Evolutionary conservation across 1,140 invertebrate species (phyloP), one percentile per base, ranked within the genome.

Genomic region (Lepidotrigona ventralis): DNA sequence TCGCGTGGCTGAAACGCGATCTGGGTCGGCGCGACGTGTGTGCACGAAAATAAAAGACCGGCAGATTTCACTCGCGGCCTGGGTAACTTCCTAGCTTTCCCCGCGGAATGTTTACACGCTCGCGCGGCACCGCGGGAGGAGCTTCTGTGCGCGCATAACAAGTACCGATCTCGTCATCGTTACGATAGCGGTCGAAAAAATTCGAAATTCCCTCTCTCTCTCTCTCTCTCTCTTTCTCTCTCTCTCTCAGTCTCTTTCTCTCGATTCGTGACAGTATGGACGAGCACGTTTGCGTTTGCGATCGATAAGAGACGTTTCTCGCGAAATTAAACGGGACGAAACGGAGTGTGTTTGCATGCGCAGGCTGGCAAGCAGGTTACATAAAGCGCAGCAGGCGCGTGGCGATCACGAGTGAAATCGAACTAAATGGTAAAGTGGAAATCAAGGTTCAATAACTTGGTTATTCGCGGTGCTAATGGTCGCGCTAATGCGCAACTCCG

Each of bases 371-470:
- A 2, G 0, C 26, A 46, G 39, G 73, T 88, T 88, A 87, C 66
- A 69, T 88, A 88, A 88, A 88, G 33, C 46, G 56, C 26, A 39
- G 3, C 56, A 53, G 56, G n/a, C 68, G 54, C 76, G 72, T 86
- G 85, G 74, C 63, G 81, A 81, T 79, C 75, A 60, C 78, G 74
- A 80, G 87, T 88, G 87, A 89, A 89, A 88, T 89, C 87, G 84
- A 64, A 79, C 78, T 84, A 77, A 88, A 88, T 84, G 86, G 69
- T 86, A 83, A 84, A 88, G 78, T 85, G 84, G 87, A 88, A 86
- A 89, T 89, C 86, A 89, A 89, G 86, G 87, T 89, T 89, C 87
- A 88, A 88, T 84, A 89, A 86, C 87, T 89, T 63, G 69, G 87
- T 86, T 86, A 89, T 89, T 89, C 79, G n/a, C 78, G 17, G 33